Base-by-base conservation (phyloP, 2,113 vertebrate species). In the Tapirus terrestris region DNA sequence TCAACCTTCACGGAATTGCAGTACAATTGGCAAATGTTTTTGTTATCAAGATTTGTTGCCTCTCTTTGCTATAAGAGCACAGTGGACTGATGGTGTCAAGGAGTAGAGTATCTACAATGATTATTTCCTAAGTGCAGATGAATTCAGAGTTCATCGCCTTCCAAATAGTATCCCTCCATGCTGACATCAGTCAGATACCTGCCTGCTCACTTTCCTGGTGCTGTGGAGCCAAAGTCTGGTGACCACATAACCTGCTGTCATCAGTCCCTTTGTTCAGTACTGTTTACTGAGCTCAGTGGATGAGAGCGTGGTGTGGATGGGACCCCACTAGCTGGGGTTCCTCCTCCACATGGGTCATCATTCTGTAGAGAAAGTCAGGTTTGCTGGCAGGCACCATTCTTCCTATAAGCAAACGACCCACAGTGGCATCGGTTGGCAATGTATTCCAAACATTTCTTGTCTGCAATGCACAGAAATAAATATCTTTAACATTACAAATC, bases 401-500 rank as follows among this genome's bases (percentile, higher is more conserved):
- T 79, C 61, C 33, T 88, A 61, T 11, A 76, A 81, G 67, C 7
- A 73, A 91, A 68, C 80, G 76, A 61, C 56, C 87, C 29, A 67
- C 7, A 29, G 53, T 48, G 31, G 27, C 13, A 70, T 79, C 61
- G 29, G 43, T n/a, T 8, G 73, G 7, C 11, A 23, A 51, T 61
- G 10, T 67, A 39, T 77, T 68, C 39, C 25, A 92, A 82, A 81
- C 11, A 23, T 77, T 43, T 31, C 56, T 92, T 73, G 68, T 87
- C 29, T 79, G 7, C 29, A 77, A 61, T 23, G 43, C 60, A 18
- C 17, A 90, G 45, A 89, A 81, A 81, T 43, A 85, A 67, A 81
- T 77, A 65, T 33, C 82, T 96, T 94, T 85, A 56, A 31, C 6
- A 48, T 48, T 56, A 11, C 13, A 94, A 86, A 83, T 53, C n/a